phyloP scores from a whole-genome alignment of 2,888 invertebrate species.

The Andrena chrysosceles region DNA sequence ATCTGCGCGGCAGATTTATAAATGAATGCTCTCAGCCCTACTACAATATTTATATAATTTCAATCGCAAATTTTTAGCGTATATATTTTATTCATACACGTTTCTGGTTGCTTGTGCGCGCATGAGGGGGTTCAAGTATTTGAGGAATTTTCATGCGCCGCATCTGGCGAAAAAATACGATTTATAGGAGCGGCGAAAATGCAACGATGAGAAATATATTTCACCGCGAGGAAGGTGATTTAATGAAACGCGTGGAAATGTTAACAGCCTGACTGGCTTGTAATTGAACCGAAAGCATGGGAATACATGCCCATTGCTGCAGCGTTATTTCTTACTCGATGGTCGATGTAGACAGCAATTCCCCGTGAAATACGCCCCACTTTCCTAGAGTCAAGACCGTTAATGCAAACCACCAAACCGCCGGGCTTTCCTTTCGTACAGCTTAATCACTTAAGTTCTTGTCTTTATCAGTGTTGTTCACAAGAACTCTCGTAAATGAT shows the following conservation, averaged over 20 bases:
- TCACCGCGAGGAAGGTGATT: slow-evolving; percentile 56
- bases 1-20: neutral
- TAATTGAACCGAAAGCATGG: slow-evolving; percentile 71
- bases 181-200: slow-evolving; percentile 10
- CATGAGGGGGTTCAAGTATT: slow-evolving; percentile 29
- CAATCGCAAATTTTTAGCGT: slow-evolving; percentile 18
- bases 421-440: slow-evolving; percentile 68
- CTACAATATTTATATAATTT: slow-evolving; percentile 37
- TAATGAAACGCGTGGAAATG: slow-evolving; percentile 66
- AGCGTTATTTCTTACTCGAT: slow-evolving; percentile 74
- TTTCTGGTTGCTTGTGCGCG: slow-evolving; percentile 3
- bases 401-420: slow-evolving; percentile 76
- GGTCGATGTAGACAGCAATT: slow-evolving; percentile 73
- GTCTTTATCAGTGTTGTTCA: slow-evolving; percentile 73
- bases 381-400: slow-evolving; percentile 72
- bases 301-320: slow-evolving; percentile 67
- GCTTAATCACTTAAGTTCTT: slow-evolving; percentile 75
- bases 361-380: slow-evolving; percentile 71
- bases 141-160: slow-evolving; percentile 29
- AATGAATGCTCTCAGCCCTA: slow-evolving; percentile 7
- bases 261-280: slow-evolving; percentile 67
- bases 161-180: slow-evolving; percentile 16
- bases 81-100: slow-evolving; percentile 33
- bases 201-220: slow-evolving; percentile 41
- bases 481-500: slow-evolving; percentile 50